Conservation (phyloP, 2,113 vertebrate species). For the Butastur rufipennis region DNA sequence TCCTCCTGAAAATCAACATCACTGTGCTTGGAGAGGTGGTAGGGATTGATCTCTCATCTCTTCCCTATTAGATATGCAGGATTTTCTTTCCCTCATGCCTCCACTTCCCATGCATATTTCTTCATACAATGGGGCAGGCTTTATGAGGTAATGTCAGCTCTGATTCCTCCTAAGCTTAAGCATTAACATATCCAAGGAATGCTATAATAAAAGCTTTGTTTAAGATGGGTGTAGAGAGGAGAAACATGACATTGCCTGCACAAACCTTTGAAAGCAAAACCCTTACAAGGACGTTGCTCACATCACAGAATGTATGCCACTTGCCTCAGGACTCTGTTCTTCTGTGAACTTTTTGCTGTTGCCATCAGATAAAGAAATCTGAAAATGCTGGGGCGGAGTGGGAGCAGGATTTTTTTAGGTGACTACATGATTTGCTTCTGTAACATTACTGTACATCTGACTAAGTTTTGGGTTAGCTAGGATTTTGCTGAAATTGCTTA, state of each 20-base stretch:
- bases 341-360: not conserved
- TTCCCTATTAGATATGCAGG: not conserved
- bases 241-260: accelerated
- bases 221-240: not conserved
- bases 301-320: not conserved
- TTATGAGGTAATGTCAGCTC: not conserved
- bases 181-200: not conserved
- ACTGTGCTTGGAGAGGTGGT: not conserved
- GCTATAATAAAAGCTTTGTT: not conserved
- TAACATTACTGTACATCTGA: not conserved
- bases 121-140: not conserved
- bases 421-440: not conserved
- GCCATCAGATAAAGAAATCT: not conserved
- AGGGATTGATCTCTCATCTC: not conserved
- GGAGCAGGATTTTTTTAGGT: not conserved
- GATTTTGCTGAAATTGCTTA: not conserved
- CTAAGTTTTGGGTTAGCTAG: not conserved
- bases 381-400: not conserved
- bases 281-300: accelerated
- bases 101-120: accelerated
- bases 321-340: not conserved
- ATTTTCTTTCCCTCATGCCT: not conserved
- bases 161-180: not conserved
- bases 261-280: not conserved
- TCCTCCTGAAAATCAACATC: not conserved